Percentiles rank a stretch among this genome's conserved stretches.
These are phyloP conservation scores for Acromyrmex heyeri DNA, from an alignment of 1,140 invertebrate genomes.

Conservation along the genomic window DNA sequence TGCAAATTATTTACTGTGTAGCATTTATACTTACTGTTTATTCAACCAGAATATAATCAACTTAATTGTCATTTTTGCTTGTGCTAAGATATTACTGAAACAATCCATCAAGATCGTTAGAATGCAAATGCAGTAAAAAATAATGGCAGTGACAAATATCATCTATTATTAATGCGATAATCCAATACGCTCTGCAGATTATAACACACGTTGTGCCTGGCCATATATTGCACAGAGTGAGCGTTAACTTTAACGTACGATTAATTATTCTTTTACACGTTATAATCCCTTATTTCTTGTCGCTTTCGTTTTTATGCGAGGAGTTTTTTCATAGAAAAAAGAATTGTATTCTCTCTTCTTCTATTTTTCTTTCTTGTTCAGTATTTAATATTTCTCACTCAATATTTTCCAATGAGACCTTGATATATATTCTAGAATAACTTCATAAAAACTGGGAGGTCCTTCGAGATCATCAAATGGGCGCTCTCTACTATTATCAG, in stretches of 20 bases:
- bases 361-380: not conserved
- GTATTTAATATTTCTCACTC: not conserved
- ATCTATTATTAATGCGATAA: constrained; percentile 40
- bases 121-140: constrained; percentile 26
- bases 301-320: not conserved
- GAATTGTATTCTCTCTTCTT: not conserved
- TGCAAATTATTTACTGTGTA: not conserved
- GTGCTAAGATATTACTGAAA: constrained; percentile 44
- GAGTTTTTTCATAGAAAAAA: not conserved
- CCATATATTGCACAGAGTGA: constrained; percentile 39
- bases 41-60: constrained; percentile 49
- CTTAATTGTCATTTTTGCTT: constrained; percentile 27
- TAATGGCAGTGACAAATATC: constrained; percentile 45
- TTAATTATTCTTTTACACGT: constrained; percentile 45
- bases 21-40: not conserved
- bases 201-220: constrained; percentile 19
- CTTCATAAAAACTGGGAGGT: constrained; percentile 3
- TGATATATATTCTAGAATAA: constrained; percentile 11
- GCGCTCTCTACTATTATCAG: not conserved
- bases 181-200: constrained; percentile 46
- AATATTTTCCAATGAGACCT: not conserved
- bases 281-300: constrained; percentile 1
- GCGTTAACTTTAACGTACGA: constrained; percentile 40
- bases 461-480: constrained; percentile 7
- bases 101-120: constrained; percentile 36